Evolutionary conservation across 1,140 invertebrate species (phyloP).

Genomic region (Pararge aegeria): DNA sequence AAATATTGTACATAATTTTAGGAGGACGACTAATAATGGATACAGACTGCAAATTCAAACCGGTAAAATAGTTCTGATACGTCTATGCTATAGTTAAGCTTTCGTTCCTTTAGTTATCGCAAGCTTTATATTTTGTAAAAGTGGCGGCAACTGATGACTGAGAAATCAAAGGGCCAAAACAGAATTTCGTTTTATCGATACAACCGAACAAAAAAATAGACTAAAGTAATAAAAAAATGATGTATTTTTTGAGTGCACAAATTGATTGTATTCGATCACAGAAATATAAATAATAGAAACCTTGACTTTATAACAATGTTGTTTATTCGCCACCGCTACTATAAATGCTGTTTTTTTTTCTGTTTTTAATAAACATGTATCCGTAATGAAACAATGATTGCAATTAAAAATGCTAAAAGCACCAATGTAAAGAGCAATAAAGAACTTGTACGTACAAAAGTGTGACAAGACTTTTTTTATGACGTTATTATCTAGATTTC

Average conservation of each 20-base stretch:
- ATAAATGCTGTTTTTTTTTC: no score
- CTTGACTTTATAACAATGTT: no score
- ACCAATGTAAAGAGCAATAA: no score
- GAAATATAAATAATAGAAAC: no score
- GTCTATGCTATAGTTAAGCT: conserved; percentile 74
- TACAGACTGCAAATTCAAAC: conserved; percentile 73
- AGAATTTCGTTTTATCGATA: conserved; percentile 56
- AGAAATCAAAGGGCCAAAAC: conserved; percentile 70
- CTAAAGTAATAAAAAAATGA: conserved; percentile 39
- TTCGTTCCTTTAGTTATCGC: conserved; percentile 71
- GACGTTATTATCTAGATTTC: no score
- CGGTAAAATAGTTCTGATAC: conserved; percentile 74
- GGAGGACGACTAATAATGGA: conserved; percentile 64
- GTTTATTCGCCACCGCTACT: no score
- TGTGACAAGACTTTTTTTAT: no score
- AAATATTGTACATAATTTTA: conserved; percentile 78
- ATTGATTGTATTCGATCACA: conserved; percentile 37
- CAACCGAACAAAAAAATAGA: conserved; percentile 41
- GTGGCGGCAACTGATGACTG: conserved; percentile 77
- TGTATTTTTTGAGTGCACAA: conserved; percentile 66
- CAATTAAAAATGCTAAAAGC: no score
- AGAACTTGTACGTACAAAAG: no score
- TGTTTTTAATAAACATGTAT: no score
- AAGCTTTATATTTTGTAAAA: conserved; percentile 72
- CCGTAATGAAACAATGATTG: no score